Base-by-base conservation (phyloP, 2,113 vertebrate species). In the Macquaria australasica region DNA sequence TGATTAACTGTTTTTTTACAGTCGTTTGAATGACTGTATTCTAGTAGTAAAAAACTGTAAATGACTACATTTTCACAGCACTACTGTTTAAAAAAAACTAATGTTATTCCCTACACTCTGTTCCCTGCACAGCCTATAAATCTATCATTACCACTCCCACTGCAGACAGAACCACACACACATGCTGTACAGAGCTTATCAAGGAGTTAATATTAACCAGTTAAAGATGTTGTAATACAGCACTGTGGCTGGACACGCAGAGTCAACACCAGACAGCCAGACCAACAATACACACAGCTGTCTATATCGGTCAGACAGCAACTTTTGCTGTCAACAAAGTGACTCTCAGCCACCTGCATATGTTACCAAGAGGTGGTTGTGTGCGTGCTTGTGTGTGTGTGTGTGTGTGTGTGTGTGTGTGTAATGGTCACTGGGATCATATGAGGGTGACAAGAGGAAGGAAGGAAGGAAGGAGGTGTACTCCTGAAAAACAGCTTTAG, bases 171-270 rank as follows among this genome's bases (percentile, higher is more conserved):
- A n/a, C 31, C 4, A 16, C n/a, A 63, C 48, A 62, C 53, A 62
- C 43, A 63, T 31, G 28, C 28, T 31, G 28, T 15, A 28, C 25
- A 53, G 4, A 74, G n/a, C 50, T 88, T 87, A 85, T 77, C 73
- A 48, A 23, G 6, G 15, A 58, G 90, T 93, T 93, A 93, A 95
- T 92, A 79, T 91, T 92, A 91, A 94, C 89, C 67, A 55, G 58
- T 51, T 63, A 55, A 75, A 71, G 70, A 48, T 56, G 51, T 21
- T 80, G 76, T 67, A 39, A 84, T 79, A 50, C 25, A n/a, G 53
- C 0, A 39, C 68, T 48, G 70, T 12, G 31, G 14, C 41, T 66
- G 23, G 56, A 76, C 75, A 50, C 43, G 43, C 15, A 76, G 81
- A 77, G 75, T 88, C 82, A 80, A 73, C 85, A 87, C 31, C 66